These are phyloP conservation scores for Camarhynchus parvulus DNA, from an alignment of 2,113 vertebrate genomes.

Conservation along the genomic window DNA sequence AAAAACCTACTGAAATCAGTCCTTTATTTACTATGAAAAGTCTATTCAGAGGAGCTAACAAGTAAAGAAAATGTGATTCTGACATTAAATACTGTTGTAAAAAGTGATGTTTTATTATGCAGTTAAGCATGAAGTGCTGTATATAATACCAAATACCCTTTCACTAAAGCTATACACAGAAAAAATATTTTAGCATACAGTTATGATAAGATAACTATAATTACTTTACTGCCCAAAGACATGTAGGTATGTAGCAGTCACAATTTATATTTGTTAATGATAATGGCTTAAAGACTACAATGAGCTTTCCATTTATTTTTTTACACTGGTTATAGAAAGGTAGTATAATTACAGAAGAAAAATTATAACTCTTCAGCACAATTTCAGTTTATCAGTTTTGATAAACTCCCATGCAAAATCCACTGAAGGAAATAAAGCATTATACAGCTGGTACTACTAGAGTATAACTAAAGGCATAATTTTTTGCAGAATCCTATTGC, in stretches of 20 bases:
- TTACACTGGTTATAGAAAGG: neutral
- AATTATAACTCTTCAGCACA: neutral
- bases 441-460: neutral
- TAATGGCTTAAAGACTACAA: neutral
- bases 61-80: neutral
- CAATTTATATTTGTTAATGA: neutral
- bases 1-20: neutral
- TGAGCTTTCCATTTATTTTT: neutral
- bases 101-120: neutral
- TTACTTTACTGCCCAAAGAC: neutral
- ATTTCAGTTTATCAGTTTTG: neutral
- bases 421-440: neutral
- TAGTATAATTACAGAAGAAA: neutral
- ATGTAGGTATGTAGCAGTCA: rapidly evolving
- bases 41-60: neutral
- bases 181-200: neutral
- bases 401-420: neutral
- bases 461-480: neutral
- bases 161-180: neutral
- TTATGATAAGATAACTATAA: neutral
- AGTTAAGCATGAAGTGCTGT: neutral
- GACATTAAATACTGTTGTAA: neutral
- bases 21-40: neutral
- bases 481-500: rapidly evolving
- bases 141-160: neutral